Percentiles rank a stretch among this genome's conserved stretches.
phyloP scores from a whole-genome alignment of 2,797 vertebrate species.

The Hydrolagus colliei region DNA sequence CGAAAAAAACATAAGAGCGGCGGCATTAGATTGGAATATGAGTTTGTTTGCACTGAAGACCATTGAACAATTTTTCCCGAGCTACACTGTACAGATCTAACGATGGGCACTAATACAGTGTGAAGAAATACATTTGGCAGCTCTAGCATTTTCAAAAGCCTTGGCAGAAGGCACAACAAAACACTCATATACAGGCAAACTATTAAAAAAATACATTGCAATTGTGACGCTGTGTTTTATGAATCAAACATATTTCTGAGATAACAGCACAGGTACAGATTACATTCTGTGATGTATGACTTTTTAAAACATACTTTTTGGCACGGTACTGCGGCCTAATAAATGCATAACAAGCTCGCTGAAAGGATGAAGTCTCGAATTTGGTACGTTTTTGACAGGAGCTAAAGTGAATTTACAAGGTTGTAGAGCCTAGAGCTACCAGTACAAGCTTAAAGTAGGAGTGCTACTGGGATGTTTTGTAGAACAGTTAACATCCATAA shows the following conservation, averaged over 20 bases:
- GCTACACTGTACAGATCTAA: background rate
- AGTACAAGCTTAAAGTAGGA: background rate
- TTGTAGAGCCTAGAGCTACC: background rate
- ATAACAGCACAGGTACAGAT: background rate
- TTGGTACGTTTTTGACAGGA: constrained; percentile 14
- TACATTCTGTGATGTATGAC: background rate
- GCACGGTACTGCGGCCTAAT: background rate
- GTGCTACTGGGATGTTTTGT: background rate
- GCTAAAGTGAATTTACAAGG: background rate
- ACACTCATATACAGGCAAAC: background rate
- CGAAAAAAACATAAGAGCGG: too few relatives aligned
- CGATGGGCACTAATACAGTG: constrained; percentile 9
- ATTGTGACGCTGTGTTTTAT: background rate
- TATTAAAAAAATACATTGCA: constrained; percentile 16
- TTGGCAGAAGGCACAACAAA: background rate
- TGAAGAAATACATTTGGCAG: background rate
- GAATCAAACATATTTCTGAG: background rate
- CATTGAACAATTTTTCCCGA: background rate
- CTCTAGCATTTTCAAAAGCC: background rate
- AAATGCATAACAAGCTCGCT: background rate
- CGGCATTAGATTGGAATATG: background rate
- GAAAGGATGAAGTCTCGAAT: background rate
- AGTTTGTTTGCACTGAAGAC: background rate
- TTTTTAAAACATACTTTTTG: background rate
- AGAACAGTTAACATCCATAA: background rate